phyloP scores from a whole-genome alignment of 2,888 invertebrate species.

The Automeris io region DNA sequence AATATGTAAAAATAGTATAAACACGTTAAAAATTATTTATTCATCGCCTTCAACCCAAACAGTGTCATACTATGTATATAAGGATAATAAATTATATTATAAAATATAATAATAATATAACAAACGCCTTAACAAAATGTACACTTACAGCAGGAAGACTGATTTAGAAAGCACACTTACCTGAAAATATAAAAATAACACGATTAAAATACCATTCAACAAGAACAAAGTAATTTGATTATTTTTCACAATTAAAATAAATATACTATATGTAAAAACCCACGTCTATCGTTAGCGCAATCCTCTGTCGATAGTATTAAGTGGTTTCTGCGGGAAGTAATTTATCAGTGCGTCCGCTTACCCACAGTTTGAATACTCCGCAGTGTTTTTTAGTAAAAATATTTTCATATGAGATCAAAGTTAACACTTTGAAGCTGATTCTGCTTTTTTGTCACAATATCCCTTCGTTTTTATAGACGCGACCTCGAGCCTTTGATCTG shows the following conservation, averaged over 20 bases:
- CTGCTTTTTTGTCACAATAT: background rate
- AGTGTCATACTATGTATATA: no score
- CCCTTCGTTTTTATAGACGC: background rate
- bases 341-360: background rate
- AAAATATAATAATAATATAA: no score
- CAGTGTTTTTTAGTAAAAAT: background rate
- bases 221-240: background rate
- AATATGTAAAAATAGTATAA: no score
- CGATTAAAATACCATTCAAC: background rate
- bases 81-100: no score
- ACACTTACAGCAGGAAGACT: no score
- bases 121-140: no score
- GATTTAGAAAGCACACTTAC: background rate
- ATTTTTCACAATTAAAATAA: background rate
- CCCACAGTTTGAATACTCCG: background rate
- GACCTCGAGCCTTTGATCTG: background rate
- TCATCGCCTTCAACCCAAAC: no score
- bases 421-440: background rate
- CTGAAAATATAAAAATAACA: background rate
- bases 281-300: background rate
- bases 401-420: conserved; percentile 1
- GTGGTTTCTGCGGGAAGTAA: conserved; percentile 1
- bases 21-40: no score
- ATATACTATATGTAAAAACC: background rate
- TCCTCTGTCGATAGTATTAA: background rate